A percentile compares a stretch with the other conserved stretches of the same genome.
These are phyloP conservation scores for Iselma pallidipennis DNA, from an alignment of 2,888 invertebrate genomes.

Conservation along the genomic window DNA sequence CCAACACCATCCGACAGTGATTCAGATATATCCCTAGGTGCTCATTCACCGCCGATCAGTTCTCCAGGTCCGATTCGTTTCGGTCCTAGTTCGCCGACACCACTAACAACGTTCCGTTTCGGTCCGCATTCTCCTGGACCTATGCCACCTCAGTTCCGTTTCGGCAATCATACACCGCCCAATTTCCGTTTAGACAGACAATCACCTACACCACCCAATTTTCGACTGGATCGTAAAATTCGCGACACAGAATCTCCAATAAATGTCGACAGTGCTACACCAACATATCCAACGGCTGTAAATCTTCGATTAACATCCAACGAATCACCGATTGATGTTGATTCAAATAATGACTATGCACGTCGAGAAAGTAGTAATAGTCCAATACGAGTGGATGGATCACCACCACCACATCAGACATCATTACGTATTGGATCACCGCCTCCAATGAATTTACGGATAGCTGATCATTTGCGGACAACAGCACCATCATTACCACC, in stretches of 20 bases:
- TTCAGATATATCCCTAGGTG: constrained; percentile 56
- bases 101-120: constrained; percentile 53
- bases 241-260: constrained; percentile 45
- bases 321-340: constrained; percentile 49
- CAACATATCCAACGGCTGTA: constrained; percentile 33
- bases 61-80: constrained; percentile 51
- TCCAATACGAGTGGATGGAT: constrained; percentile 43
- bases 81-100: constrained; percentile 44
- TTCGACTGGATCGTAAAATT: constrained; percentile 41
- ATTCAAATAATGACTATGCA: constrained; percentile 40
- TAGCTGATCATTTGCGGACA: constrained; percentile 42
- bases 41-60: constrained; percentile 53
- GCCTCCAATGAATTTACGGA: constrained; percentile 52
- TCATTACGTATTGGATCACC: constrained; percentile 40
- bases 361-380: constrained; percentile 36
- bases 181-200: constrained; percentile 42
- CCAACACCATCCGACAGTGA: constrained; percentile 56
- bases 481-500: constrained; percentile 6
- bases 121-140: constrained; percentile 57
- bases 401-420: constrained; percentile 34
- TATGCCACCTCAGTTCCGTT: constrained; percentile 55
- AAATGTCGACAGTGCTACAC: constrained; percentile 38
- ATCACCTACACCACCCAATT: constrained; percentile 42
- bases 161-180: constrained; percentile 48
- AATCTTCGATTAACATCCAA: constrained; percentile 40